Conservation (phyloP, 2,113 vertebrate species). For the Smithornis capensis region DNA sequence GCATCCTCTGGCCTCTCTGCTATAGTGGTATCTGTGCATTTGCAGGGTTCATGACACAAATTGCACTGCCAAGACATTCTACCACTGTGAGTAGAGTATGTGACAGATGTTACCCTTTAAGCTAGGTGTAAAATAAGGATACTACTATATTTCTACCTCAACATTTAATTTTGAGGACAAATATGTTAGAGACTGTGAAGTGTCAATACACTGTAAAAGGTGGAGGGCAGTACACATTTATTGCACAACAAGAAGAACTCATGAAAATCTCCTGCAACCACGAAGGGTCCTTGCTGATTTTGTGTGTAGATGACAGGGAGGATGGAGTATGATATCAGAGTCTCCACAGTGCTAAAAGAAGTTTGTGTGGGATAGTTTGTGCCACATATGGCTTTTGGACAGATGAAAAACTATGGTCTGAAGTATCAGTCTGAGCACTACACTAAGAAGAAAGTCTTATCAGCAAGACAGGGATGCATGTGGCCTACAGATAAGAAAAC, state of each 20-base stretch:
- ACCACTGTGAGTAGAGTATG: background rate
- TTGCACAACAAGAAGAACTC: background rate
- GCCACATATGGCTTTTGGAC: background rate
- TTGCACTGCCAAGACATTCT: background rate
- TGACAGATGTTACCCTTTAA: background rate
- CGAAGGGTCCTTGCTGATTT: background rate
- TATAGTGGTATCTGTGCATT: background rate
- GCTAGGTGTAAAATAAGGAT: background rate
- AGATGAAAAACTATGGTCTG: background rate
- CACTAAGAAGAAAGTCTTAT: background rate
- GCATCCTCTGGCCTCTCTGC: background rate
- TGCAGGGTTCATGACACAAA: background rate
- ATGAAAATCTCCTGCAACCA: background rate
- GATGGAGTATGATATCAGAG: background rate
- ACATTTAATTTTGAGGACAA: background rate
- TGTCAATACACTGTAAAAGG: background rate
- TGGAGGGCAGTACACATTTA: background rate
- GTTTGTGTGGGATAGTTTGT: background rate
- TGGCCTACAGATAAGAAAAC: background rate
- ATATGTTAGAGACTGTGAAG: background rate
- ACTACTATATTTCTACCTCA: background rate
- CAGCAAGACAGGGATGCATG: background rate
- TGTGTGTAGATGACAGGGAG: background rate
- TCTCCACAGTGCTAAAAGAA: background rate
- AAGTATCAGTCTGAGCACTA: background rate